Percentiles rank a stretch among this genome's conserved stretches.
Conservation (phyloP, 1,140 invertebrate genomes). For the Octopus sinensis region DNA sequence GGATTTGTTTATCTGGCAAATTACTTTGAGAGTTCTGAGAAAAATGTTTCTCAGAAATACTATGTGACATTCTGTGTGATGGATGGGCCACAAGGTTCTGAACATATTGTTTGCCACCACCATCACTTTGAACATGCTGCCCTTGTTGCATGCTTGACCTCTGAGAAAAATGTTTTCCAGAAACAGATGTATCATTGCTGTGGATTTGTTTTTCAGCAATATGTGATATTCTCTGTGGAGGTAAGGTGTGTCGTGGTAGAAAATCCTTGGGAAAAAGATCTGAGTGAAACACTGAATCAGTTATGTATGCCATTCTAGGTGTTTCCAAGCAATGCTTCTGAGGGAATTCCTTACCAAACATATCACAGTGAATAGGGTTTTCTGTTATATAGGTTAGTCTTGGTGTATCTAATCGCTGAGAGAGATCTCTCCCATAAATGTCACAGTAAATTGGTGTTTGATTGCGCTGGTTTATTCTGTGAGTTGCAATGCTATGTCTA, state of each 20-base stretch:
- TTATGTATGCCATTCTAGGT: not conserved
- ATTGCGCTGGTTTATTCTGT: not conserved
- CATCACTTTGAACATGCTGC: not conserved
- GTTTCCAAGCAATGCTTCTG: not conserved
- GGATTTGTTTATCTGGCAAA: too few species aligned
- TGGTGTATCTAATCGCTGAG: not conserved
- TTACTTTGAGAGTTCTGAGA: too few species aligned
- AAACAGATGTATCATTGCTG: not conserved
- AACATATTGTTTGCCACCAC: too few species aligned
- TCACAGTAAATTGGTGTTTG: slow-evolving; percentile 1
- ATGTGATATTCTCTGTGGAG: not conserved
- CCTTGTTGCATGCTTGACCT: not conserved
- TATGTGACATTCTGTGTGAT: too few species aligned
- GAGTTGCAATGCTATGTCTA: not conserved
- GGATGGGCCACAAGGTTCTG: too few species aligned
- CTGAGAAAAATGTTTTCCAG: not conserved
- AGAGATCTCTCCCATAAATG: not conserved
- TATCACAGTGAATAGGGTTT: not conserved
- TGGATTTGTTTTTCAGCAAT: not conserved
- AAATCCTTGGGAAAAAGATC: not conserved
- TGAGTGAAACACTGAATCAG: not conserved
- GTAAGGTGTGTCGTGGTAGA: not conserved
- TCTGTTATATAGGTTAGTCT: not conserved
- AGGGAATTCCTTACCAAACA: not conserved
- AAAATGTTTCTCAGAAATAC: too few species aligned